Evolutionary conservation across 35 echinoderm and acorn worm genomes (phyloP), one percentile per base, ranked within the genome.

Genomic region (Ophioderma brevispina): DNA sequence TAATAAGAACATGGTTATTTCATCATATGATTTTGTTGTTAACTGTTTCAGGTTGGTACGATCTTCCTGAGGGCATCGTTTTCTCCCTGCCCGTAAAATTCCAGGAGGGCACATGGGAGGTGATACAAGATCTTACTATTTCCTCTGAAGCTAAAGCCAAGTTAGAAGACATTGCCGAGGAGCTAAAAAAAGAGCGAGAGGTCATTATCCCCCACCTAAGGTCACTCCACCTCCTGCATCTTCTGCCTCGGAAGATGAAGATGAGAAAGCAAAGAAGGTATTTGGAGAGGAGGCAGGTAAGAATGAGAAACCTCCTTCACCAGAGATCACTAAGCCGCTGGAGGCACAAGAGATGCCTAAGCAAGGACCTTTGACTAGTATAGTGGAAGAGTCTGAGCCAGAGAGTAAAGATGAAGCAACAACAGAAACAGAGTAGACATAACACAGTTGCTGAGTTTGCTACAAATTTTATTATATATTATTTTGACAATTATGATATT

Each of bases 51-150:
- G 95, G 92, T 78, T 94, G 89, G 89, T 97, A 97, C 84, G 85
- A 97, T 28, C 64, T 97, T 21, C 92, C 95, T 40, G 89, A 84
- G 35, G 89, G 80, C 41, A 87, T 97, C 33, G 79, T 97, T 6
- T 97, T 91, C 92, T 94, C 95, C 31, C 85, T 97, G 21, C 95
- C 95, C 13, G 95, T 97, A 55, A 97, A 94, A 77, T 97, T 97
- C 50, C 92, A 94, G 55, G 83, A 88, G 76, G 95, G 95, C 18
- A 86, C 49, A 14, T 97, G 88, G 89, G 92, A 93, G 41, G 92
- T 97, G 13, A 89, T 94, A 30, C 84, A 97, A 64, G 95, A 97
- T 81, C 50, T 94, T 21, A 49, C 89, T 40, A 38, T 97, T 37
- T 89, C 80, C 32, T 55, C 76, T 55, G 92, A 94, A 55, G 17